Evolutionary conservation across 2,888 invertebrate genomes (phyloP).

Genomic region (Xanthostigma xanthostigma): DNA sequence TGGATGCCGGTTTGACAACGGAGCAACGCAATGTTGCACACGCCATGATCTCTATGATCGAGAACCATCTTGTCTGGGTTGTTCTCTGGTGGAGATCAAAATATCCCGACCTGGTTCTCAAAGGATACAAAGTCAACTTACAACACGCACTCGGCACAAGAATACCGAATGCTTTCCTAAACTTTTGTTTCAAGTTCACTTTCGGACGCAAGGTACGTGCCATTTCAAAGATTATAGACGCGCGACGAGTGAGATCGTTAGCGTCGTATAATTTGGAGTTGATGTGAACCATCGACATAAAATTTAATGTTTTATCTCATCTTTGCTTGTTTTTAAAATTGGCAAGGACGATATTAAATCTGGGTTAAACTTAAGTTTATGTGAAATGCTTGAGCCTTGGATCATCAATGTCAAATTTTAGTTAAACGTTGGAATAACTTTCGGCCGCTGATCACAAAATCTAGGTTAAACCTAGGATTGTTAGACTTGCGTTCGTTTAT

Average conservation of each 20-base stretch:
- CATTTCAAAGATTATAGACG: conserved; percentile 2
- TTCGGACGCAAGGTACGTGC: conserved; percentile 65
- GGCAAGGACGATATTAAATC: too few species aligned
- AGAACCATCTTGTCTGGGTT: conserved; percentile 87
- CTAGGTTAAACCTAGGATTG: too few species aligned
- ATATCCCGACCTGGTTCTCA: conserved; percentile 76
- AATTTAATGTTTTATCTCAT: too few species aligned
- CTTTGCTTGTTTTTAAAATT: too few species aligned
- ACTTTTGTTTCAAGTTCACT: conserved; percentile 79
- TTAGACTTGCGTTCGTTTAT: too few species aligned
- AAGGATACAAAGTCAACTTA: conserved; percentile 82
- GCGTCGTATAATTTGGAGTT: too few species aligned
- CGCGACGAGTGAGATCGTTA: background rate
- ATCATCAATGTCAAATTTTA: too few species aligned
- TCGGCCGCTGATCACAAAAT: too few species aligned
- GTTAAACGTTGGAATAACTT: too few species aligned
- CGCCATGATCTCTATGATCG: conserved; percentile 88
- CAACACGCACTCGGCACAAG: conserved; percentile 78
- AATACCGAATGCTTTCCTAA: conserved; percentile 74
- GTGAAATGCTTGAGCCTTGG: too few species aligned
- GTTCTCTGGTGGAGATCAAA: conserved; percentile 85
- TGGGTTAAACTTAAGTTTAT: too few species aligned
- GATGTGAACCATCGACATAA: too few species aligned
- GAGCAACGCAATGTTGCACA: conserved; percentile 81
- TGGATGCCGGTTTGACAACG: conserved; percentile 66